Conservation (phyloP, 2,113 vertebrate genomes). For the Tylochromis polylepis region DNA sequence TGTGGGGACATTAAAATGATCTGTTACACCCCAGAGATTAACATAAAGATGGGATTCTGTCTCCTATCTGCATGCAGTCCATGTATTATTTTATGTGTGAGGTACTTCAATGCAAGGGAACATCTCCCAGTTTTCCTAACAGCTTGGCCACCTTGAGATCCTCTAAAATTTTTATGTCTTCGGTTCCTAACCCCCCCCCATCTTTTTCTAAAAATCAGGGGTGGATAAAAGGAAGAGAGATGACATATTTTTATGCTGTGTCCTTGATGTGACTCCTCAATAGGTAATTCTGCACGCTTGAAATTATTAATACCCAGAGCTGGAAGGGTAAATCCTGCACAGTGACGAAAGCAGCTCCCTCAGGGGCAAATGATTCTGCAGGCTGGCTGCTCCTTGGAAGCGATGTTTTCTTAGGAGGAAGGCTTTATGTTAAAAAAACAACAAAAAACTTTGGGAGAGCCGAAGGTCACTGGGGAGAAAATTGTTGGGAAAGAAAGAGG, state of each 20-base stretch:
- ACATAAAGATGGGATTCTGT: background rate
- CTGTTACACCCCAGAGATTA: background rate
- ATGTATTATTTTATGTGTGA: background rate
- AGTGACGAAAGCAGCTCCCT: background rate
- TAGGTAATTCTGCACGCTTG: background rate
- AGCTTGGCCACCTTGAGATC: background rate
- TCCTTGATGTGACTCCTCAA: background rate
- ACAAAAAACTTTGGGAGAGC: background rate
- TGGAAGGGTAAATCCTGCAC: background rate
- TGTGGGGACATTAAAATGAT: background rate
- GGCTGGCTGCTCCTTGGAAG: background rate
- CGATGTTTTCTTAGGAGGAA: background rate
- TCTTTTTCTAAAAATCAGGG: background rate
- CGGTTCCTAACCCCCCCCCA: background rate
- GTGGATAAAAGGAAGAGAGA: background rate
- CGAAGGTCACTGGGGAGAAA: background rate
- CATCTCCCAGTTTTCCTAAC: background rate
- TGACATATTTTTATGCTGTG: background rate
- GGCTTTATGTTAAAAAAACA: background rate
- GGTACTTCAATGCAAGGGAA: background rate
- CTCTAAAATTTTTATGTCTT: background rate
- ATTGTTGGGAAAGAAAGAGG: background rate
- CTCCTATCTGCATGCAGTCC: background rate
- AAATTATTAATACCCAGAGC: conserved; percentile 34
- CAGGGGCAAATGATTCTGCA: background rate